Percentiles rank a stretch among this genome's conserved stretches.
Evolutionary conservation across 1,140 invertebrate genomes (phyloP).

Genomic region (Drosophila azteca): DNA sequence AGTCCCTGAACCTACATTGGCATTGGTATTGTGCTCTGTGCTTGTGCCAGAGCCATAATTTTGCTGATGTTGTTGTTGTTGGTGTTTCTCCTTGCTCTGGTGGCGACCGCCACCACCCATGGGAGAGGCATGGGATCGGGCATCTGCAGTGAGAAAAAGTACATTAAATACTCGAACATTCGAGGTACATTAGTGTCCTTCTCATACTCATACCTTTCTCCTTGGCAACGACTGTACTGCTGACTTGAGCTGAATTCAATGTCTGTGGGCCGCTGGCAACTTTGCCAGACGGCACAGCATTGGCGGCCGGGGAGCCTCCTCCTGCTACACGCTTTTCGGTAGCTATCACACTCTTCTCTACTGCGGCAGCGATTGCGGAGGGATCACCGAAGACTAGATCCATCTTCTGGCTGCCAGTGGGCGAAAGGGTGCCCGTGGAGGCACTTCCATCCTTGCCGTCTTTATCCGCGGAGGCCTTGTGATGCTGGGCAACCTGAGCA

Average conservation of each 20-base stretch:
- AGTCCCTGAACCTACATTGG: constrained; percentile 42
- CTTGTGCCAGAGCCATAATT: constrained; percentile 50
- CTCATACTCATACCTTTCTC: constrained; percentile 52
- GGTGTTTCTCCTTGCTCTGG: constrained; percentile 69
- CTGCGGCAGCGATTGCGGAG: constrained; percentile 12
- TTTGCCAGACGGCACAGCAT: constrained; percentile 37
- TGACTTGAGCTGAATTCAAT: constrained; percentile 24
- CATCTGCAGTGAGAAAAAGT: constrained; percentile 29
- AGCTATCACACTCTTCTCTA: constrained; percentile 50
- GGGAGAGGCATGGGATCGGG: constrained; percentile 59
- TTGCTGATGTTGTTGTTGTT: constrained; percentile 50
- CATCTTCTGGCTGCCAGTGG: constrained; percentile 63
- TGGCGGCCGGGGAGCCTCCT: constrained; percentile 18
- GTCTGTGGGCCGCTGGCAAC: constrained; percentile 19
- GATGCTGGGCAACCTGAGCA: constrained; percentile 92
- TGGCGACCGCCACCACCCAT: constrained; percentile 41
- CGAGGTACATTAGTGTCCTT: not conserved
- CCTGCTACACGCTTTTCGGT: constrained; percentile 51
- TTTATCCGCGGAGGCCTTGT: constrained; percentile 84
- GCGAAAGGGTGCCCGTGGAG: constrained; percentile 48
- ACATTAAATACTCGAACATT: not conserved
- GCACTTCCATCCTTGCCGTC: constrained; percentile 45
- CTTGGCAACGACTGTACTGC: constrained; percentile 39
- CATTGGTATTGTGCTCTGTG: constrained; percentile 60
- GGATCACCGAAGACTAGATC: constrained; percentile 58